phyloP scores from a whole-genome alignment of 2,113 vertebrate genomes.

The Malurus elegans region DNA sequence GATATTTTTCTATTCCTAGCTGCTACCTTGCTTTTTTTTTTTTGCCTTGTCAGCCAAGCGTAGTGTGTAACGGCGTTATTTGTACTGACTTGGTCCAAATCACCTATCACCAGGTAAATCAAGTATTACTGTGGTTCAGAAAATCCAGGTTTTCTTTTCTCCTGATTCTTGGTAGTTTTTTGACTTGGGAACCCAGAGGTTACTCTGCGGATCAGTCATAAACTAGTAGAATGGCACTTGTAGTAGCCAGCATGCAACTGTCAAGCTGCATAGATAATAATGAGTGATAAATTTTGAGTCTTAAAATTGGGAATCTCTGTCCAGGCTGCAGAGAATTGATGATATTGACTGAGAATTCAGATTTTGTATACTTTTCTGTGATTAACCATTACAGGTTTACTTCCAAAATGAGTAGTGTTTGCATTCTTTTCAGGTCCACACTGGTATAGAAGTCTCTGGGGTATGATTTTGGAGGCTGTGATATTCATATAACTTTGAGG shows the following conservation, averaged over 20 bases:
- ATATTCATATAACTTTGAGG: neutral
- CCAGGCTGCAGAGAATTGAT: neutral
- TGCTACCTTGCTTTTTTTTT: neutral
- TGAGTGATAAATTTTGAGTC: neutral
- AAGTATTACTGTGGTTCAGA: neutral
- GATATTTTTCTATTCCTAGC: neutral
- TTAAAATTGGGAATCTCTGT: neutral
- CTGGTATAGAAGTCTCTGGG: neutral
- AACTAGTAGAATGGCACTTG: neutral
- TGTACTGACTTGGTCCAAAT: neutral
- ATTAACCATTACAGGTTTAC: neutral
- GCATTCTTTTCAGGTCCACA: neutral
- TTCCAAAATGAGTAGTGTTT: neutral
- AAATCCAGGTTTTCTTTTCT: neutral
- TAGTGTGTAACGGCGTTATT: neutral
- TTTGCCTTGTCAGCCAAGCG: neutral
- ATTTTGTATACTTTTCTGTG: neutral
- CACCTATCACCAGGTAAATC: rapidly evolving
- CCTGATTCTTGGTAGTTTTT: neutral
- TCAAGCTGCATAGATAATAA: neutral
- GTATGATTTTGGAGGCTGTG: neutral
- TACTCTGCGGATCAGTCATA: neutral
- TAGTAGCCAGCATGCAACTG: neutral
- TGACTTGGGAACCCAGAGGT: neutral
- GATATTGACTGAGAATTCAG: neutral